Percentiles rank a stretch among this genome's conserved stretches.
These are phyloP conservation scores for Salvelinus alpinus DNA, from an alignment of 2,113 vertebrate species.

Conservation along the genomic window DNA sequence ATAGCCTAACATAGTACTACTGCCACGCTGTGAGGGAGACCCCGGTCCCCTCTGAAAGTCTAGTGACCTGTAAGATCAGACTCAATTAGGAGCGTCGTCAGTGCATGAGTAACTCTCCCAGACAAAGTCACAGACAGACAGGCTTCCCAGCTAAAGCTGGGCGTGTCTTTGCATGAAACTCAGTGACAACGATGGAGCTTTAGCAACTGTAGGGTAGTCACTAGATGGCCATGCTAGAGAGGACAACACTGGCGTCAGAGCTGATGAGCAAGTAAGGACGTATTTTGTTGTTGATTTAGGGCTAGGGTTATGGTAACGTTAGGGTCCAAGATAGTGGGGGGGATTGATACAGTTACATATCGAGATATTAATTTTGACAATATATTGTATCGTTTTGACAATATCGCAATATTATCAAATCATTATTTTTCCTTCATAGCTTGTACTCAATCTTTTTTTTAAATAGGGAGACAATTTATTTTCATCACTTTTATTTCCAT, in stretches of 20 bases:
- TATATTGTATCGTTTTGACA: no score
- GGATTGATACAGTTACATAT: no score
- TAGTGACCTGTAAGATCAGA: conserved; percentile 65
- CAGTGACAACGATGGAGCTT: conserved; percentile 56
- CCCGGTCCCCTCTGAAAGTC: conserved; percentile 30
- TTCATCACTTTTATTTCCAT: no score
- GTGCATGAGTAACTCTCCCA: conserved; percentile 49
- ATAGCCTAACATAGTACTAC: background rate
- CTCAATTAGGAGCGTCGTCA: conserved; percentile 55
- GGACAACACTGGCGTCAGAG: background rate
- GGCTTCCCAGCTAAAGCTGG: conserved; percentile 46
- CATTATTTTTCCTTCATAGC: no score
- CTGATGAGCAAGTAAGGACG: background rate
- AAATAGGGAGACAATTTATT: no score
- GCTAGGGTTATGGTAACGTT: no score
- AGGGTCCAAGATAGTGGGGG: no score
- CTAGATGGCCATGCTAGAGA: conserved; percentile 20
- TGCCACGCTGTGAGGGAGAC: background rate
- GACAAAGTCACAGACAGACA: conserved; percentile 44
- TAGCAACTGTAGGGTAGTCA: conserved; percentile 37
- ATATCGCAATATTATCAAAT: no score
- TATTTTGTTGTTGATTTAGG: no score
- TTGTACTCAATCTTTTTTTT: no score
- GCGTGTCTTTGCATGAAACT: conserved; percentile 49
- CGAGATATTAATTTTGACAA: no score